Conservation (phyloP, 2,797 vertebrate genomes). For the Cichlasoma orientale region DNA sequence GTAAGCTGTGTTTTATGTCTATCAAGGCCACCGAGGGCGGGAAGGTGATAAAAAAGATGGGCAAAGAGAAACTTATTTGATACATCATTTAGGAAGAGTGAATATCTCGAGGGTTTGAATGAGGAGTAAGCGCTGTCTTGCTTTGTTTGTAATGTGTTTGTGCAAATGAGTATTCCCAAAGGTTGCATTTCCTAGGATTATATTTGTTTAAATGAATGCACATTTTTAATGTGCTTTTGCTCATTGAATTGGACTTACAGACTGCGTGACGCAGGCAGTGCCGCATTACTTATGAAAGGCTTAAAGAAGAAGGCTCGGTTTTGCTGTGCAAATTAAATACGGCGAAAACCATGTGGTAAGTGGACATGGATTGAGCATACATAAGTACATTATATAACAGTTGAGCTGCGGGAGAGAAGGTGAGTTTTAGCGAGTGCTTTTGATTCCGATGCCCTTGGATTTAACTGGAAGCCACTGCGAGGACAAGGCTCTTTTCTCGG, state of each 20-base stretch:
- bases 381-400: neutral
- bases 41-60: constrained; percentile 1
- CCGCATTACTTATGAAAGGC: neutral
- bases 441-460: neutral
- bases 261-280: neutral
- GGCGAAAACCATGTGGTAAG: neutral
- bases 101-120: constrained; percentile 16
- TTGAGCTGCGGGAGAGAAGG: neutral
- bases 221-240: neutral
- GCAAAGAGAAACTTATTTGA: constrained; percentile 34
- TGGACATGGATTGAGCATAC: neutral
- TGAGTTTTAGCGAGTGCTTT: neutral
- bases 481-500: neutral
- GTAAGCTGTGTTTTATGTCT: constrained; percentile 38
- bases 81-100: constrained; percentile 26
- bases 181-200: neutral
- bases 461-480: neutral
- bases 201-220: constrained; percentile 3
- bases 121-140: neutral
- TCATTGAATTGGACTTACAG: neutral
- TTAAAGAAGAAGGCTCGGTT: neutral
- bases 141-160: constrained; percentile 20
- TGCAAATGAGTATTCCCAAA: neutral
- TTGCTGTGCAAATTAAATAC: neutral
- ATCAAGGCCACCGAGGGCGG: constrained; percentile 9